Evolutionary conservation across 2,888 invertebrate genomes (phyloP), one percentile per base, ranked within the genome.

Genomic region (Onthophagus sagittarius): DNA sequence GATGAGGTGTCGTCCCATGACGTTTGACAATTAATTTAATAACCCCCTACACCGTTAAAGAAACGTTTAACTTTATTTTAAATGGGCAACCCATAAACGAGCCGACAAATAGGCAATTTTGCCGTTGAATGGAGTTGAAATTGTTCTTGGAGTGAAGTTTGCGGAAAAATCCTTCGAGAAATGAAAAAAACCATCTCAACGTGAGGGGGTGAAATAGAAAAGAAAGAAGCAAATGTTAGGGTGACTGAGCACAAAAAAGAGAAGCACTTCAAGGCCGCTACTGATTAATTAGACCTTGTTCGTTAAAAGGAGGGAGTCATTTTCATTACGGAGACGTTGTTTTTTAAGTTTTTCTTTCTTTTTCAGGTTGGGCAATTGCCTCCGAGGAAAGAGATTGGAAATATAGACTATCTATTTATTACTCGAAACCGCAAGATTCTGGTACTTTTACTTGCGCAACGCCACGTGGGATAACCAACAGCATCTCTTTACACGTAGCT

Each of bases 371-470:
- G 94, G 92, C 93, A 2, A 88, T 89, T 11, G 90, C 91, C 31
- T 87, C 90, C 0, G 90, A 91, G 76, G 95, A 95, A 84, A 89
- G 92, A 77, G 92, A 94, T 77, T 91, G 93, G 84, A 93, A 94
- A 82, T 95, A 93, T 86, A 89, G 95, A 5, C 87, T 96, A 77
- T 93, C 92, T 78, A 90, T 96, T 81, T 92, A 90, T 85, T 94
- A 94, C 84, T 92, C 94, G 80, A 93, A 94, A 79, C 88, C 90
- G n/a, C 91, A 93, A 72, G 94, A 95, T 86, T 92, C 93, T 53
- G 95, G 94, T 72, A 91, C 91, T 76, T 95, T 93, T 84, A 95
- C 95, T 0, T 96, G 95, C 84, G 91, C 94, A 4, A 91, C 95
- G 0, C 94, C 94, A 4, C 88, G 90, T 72, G 94, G 94, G 62